phyloP scores from a whole-genome alignment of 2,888 invertebrate species.

The Calliscelio sp. region DNA sequence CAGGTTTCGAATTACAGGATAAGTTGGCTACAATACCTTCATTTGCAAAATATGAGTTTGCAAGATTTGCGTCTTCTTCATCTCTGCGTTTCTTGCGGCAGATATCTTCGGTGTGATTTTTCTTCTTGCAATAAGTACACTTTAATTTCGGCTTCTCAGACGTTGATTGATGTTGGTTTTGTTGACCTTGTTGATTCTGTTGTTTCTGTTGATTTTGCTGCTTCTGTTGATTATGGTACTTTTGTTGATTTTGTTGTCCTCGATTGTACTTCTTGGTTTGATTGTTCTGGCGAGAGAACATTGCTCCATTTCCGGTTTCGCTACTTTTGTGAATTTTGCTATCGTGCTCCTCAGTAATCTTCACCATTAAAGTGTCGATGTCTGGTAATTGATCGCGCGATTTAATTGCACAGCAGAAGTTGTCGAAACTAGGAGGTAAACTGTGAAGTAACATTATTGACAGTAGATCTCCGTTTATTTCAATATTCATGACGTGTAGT shows the following conservation, averaged over 20 bases:
- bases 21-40: background rate
- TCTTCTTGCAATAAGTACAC: constrained; percentile 44
- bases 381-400: constrained; percentile 55
- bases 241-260: background rate
- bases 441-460: constrained; percentile 43
- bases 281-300: constrained; percentile 18
- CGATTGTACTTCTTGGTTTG: too few relatives aligned
- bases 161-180: background rate
- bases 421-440: constrained; percentile 33
- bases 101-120: background rate
- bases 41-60: background rate
- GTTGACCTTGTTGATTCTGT: background rate
- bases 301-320: constrained; percentile 16
- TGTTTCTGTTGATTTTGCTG: too few relatives aligned
- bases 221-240: too few relatives aligned
- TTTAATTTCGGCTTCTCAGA: background rate
- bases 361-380: background rate
- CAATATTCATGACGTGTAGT: constrained; percentile 73
- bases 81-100: constrained; percentile 33
- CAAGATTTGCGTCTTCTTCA: constrained; percentile 26
- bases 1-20: too few relatives aligned
- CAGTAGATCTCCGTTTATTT: constrained; percentile 41
- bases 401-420: constrained; percentile 63
- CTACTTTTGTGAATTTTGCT: constrained; percentile 4
- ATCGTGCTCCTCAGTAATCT: constrained; percentile 6